Evolutionary conservation across 2,797 vertebrate species (phyloP).

Genomic region (Danionella dracula): DNA sequence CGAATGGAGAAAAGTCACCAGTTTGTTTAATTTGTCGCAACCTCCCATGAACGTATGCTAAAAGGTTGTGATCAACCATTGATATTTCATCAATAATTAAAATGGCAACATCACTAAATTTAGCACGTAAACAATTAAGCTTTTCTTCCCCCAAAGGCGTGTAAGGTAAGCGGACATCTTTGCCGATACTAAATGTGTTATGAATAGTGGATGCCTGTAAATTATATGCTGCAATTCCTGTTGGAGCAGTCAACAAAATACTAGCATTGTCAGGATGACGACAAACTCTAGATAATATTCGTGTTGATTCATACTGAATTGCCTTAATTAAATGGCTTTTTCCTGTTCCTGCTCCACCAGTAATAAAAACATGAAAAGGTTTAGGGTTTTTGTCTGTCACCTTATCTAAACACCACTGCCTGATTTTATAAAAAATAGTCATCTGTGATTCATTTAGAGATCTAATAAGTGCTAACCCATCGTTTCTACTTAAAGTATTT

Average conservation of each 20-base stretch:
- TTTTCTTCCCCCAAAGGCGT: too few species aligned
- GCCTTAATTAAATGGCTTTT: slow-evolving; percentile 31
- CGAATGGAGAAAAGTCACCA: background rate
- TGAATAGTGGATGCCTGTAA: slow-evolving; percentile 21
- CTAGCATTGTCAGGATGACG: slow-evolving; percentile 15
- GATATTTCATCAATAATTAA: slow-evolving; percentile 43
- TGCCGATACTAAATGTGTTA: background rate
- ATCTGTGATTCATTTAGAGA: background rate
- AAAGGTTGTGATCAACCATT: too few species aligned
- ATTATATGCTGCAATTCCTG: slow-evolving; percentile 35
- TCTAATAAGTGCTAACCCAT: background rate
- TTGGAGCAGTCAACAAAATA: slow-evolving; percentile 17
- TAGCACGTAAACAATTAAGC: slow-evolving; percentile 13
- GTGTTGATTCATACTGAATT: slow-evolving; percentile 24
- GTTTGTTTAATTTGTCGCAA: slow-evolving; percentile 30
- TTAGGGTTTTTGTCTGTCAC: background rate
- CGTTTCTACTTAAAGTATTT: background rate
- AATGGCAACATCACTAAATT: slow-evolving; percentile 28
- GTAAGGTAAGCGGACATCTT: too few species aligned
- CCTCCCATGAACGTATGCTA: slow-evolving; percentile 29
- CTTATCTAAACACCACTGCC: slow-evolving; percentile 15
- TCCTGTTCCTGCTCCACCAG: too few species aligned
- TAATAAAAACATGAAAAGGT: slow-evolving; percentile 19
- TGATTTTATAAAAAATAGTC: slow-evolving; percentile 5
- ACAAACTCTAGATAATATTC: too few species aligned